phyloP scores from a whole-genome alignment of 2,797 vertebrate genomes.

The Sebastes elongatus region DNA sequence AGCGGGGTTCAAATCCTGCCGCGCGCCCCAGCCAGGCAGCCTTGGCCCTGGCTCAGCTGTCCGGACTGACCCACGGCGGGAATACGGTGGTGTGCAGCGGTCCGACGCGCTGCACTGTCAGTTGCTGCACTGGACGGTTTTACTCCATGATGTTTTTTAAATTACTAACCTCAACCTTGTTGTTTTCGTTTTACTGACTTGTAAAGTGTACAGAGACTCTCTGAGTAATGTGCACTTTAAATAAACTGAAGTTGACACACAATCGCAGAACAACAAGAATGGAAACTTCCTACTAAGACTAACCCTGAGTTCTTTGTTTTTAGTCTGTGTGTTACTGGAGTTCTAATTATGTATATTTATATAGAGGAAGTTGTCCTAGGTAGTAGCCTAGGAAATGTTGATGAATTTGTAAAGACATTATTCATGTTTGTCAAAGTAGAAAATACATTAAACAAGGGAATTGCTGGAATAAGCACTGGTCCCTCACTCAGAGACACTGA shows the following conservation, averaged over 20 bases:
- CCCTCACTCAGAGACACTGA: neutral
- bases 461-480: neutral
- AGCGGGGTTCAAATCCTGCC: fast-evolving
- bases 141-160: too few relatives aligned
- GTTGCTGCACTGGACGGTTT: too few relatives aligned
- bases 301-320: neutral
- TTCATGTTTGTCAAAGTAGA: neutral
- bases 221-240: neutral
- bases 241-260: neutral
- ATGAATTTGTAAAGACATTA: neutral
- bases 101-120: too few relatives aligned
- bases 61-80: fast-evolving
- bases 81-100: too few relatives aligned
- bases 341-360: neutral
- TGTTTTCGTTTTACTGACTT: neutral
- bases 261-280: neutral
- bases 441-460: neutral
- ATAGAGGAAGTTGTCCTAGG: neutral
- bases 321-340: neutral
- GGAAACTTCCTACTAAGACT: neutral
- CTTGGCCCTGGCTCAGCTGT: too few relatives aligned
- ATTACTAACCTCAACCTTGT: too few relatives aligned
- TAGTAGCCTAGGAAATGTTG: neutral
- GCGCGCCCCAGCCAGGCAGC: too few relatives aligned
- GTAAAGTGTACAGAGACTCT: neutral